Percentiles rank a stretch among this genome's conserved stretches.
phyloP scores from a whole-genome alignment of 2,797 vertebrate species.

The Acrocephalus scirpaceus region DNA sequence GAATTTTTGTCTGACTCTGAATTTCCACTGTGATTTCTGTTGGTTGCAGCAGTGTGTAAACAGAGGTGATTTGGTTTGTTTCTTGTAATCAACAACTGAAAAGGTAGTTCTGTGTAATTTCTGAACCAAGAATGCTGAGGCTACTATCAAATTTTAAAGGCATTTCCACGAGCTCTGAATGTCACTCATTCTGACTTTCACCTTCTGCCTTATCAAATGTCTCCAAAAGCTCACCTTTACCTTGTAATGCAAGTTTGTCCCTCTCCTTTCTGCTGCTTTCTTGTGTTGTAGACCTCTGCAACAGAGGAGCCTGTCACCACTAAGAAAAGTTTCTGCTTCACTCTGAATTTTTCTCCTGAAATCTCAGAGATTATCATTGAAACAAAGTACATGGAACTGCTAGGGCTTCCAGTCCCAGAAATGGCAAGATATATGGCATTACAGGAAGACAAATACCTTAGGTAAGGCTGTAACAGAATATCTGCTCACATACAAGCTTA shows the following conservation, averaged over 20 bases:
- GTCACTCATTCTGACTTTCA: not conserved
- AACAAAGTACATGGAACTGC: conserved; percentile 82
- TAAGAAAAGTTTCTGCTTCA: conserved; percentile 64
- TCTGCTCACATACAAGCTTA: not conserved
- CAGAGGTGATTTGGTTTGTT: not conserved
- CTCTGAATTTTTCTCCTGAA: conserved; percentile 85
- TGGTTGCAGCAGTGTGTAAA: not conserved
- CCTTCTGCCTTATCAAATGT: not conserved
- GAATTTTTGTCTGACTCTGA: not conserved
- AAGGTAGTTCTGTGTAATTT: not conserved
- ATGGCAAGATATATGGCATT: conserved; percentile 81
- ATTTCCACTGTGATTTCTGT: not conserved
- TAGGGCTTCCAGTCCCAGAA: conserved; percentile 83
- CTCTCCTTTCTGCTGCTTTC: not conserved
- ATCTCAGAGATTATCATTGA: conserved; percentile 87
- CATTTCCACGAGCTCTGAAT: not conserved
- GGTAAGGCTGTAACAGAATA: conserved; percentile 59
- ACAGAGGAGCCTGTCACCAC: not conserved
- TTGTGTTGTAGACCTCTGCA: not conserved
- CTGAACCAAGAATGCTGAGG: not conserved
- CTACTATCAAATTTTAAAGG: not conserved
- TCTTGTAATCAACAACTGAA: not conserved
- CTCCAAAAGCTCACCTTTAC: not conserved
- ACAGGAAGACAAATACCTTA: conserved; percentile 84
- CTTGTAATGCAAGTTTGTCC: not conserved